Conservation (phyloP, 2,888 invertebrate genomes). For the Folsomia candida region DNA sequence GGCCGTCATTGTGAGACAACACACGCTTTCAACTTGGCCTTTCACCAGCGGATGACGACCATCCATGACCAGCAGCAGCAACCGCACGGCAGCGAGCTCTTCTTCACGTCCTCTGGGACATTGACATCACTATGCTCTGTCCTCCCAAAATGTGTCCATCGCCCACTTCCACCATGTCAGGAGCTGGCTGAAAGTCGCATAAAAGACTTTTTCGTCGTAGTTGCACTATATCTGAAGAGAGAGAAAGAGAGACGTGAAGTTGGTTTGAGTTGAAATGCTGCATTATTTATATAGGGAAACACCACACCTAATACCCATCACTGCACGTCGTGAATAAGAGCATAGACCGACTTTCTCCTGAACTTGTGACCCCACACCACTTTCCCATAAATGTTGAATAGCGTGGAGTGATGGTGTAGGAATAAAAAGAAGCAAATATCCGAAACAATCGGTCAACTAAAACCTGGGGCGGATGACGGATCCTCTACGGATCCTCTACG, state of each 20-base stretch:
- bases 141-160: neutral
- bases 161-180: neutral
- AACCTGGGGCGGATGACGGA: neutral
- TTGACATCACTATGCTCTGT: neutral
- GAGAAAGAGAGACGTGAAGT: neutral
- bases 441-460: slow-evolving; percentile 46
- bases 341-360: slow-evolving; percentile 16
- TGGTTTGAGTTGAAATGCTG: neutral
- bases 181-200: neutral
- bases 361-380: slow-evolving; percentile 28
- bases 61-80: neutral
- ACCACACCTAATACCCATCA: too few species aligned
- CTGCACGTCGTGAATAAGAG: neutral
- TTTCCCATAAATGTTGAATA: slow-evolving; percentile 39
- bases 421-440: slow-evolving; percentile 43
- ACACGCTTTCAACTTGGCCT: neutral
- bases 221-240: neutral
- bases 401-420: slow-evolving; percentile 14
- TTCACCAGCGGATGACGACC: neutral
- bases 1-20: neutral
- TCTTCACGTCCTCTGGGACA: neutral
- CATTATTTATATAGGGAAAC: neutral
- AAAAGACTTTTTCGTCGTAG: neutral
- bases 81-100: too few species aligned
- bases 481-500: too few species aligned